These are phyloP conservation scores for Drosophila mimica DNA, from an alignment of 2,888 invertebrate genomes.

Conservation along the genomic window DNA sequence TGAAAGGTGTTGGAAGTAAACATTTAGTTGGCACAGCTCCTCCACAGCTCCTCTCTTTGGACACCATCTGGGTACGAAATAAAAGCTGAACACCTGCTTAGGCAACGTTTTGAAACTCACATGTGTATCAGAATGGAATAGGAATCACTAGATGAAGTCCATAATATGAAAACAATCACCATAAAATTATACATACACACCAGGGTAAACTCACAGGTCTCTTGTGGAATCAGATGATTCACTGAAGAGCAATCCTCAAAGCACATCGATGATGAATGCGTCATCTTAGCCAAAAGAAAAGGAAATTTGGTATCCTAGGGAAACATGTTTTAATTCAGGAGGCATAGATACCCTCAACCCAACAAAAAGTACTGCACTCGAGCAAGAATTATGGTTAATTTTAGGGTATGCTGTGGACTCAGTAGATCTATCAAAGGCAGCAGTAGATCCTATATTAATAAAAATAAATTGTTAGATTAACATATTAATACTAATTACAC, in stretches of 20 bases:
- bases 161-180: background rate
- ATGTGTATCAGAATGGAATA: background rate
- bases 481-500: background rate
- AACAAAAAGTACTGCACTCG: background rate
- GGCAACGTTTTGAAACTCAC: background rate
- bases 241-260: background rate
- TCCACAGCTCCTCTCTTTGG: background rate
- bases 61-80: background rate
- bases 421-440: background rate
- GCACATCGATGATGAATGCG: background rate
- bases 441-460: background rate
- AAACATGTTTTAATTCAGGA: background rate
- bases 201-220: background rate
- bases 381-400: background rate
- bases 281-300: background rate
- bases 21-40: too few species aligned
- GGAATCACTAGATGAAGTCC: background rate
- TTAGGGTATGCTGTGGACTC: background rate
- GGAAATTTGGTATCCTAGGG: background rate
- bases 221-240: background rate
- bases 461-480: too few species aligned
- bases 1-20: background rate
- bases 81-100: background rate
- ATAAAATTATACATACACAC: background rate
- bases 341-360: background rate